Evolutionary conservation across 1,140 invertebrate species (phyloP), one percentile per base, ranked within the genome.

Genomic region (Ostrea denselamellosa): DNA sequence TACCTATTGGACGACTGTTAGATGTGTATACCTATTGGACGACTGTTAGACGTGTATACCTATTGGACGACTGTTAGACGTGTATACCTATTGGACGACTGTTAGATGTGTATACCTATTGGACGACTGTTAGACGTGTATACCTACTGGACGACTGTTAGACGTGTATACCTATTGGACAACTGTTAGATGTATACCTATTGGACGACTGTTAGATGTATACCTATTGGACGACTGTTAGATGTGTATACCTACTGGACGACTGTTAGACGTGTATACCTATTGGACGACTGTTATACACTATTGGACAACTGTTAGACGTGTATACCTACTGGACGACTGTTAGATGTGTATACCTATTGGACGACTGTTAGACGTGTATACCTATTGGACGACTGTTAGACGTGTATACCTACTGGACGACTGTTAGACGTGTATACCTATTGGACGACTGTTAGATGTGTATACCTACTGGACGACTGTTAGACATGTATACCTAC

Each of bases 311-410:
- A 44, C 34, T 44, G 34, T 44, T 44, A 44, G 2, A 44, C 5
- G 34, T 5, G 2, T 22, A 92, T 94, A 96, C 96, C 96, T 91
- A 98, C 96, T 0, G 97, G n/a, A n/a, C n/a, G n/a, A 44, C 34
- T 44, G 34, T 44, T 44, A 44, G 2, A 44, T 44, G 34, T 5
- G 2, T 22, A 92, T 94, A 96, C 96, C 96, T 91, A 98, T 96
- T 0, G 97, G n/a, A n/a, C n/a, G n/a, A 44, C 34, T 44, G 34
- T 44, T 44, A 44, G 2, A 44, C 5, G 34, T 5, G 2, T 22
- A 92, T 94, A 96, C 96, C 96, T 91, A 98, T 96, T 0, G 97
- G n/a, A n/a, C n/a, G n/a, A 44, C 34, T 44, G 34, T 44, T 44
- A 44, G 2, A 44, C 5, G 34, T 5, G 2, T 22, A 92, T 94